These are phyloP conservation scores for Drosophila siamana DNA, from an alignment of 2,888 invertebrate species.

Conservation along the genomic window DNA sequence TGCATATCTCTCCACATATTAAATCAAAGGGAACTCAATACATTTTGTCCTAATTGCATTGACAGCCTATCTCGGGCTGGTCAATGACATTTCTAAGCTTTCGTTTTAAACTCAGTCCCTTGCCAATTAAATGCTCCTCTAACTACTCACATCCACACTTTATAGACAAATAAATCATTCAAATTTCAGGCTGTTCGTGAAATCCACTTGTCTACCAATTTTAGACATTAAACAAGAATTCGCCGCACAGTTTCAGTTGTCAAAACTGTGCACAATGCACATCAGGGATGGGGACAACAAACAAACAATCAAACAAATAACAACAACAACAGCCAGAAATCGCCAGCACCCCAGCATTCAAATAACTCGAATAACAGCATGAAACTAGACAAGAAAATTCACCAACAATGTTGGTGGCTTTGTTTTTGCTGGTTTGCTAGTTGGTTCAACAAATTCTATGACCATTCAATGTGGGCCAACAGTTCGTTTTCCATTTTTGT, in stretches of 20 bases:
- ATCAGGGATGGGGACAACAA: conserved; percentile 38
- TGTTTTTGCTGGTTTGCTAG: conserved; percentile 40
- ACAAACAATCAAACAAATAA: conserved; percentile 6
- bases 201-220: conserved; percentile 45
- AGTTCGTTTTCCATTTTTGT: conserved; percentile 16
- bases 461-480: conserved; percentile 59
- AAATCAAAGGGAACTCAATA: background rate
- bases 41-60: background rate
- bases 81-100: background rate
- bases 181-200: conserved; percentile 21
- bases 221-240: conserved; percentile 38
- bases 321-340: conserved; percentile 11
- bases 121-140: conserved; percentile 1
- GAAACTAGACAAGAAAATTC: conserved; percentile 36
- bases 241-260: conserved; percentile 48
- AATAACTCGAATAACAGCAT: conserved; percentile 14
- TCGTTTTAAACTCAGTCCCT: background rate
- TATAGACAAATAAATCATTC: conserved; percentile 37
- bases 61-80: background rate
- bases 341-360: background rate
- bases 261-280: conserved; percentile 68
- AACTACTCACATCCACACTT: background rate
- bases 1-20: background rate
- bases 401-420: conserved; percentile 54
- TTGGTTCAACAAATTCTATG: conserved; percentile 50